Evolutionary conservation across 2,888 invertebrate genomes (phyloP).

Genomic region (Heteromurus nitidus): DNA sequence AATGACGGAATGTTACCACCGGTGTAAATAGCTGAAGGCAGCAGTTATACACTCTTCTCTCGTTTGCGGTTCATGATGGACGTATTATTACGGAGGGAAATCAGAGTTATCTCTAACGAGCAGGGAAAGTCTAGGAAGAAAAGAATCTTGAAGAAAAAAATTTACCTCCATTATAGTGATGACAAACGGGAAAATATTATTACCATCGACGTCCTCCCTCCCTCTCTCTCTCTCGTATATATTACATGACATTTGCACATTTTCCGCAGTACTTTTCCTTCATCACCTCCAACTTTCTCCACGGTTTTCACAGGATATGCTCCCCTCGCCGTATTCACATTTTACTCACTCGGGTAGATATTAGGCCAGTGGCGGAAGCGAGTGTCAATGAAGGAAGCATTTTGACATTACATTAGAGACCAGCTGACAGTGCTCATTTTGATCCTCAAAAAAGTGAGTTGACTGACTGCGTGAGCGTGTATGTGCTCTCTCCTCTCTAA

Average conservation of each 20-base stretch:
- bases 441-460: slow-evolving; percentile 10
- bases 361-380: slow-evolving; percentile 34
- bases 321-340: too few relatives aligned
- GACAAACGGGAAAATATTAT: slow-evolving; percentile 16
- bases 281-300: neutral
- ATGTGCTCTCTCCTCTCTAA: neutral
- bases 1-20: too few relatives aligned
- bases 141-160: too few relatives aligned
- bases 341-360: neutral
- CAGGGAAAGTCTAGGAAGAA: too few relatives aligned
- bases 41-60: too few relatives aligned
- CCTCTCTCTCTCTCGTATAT: too few relatives aligned
- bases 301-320: too few relatives aligned
- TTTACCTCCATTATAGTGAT: too few relatives aligned
- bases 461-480: neutral
- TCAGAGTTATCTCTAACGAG: too few relatives aligned
- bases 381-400: slow-evolving; percentile 51
- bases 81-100: too few relatives aligned
- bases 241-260: slow-evolving; percentile 36
- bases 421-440: slow-evolving; percentile 50
- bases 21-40: too few relatives aligned
- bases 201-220: slow-evolving; percentile 24
- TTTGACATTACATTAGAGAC: slow-evolving; percentile 53
- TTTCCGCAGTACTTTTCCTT: neutral
- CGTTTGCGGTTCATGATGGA: too few relatives aligned